Evolutionary conservation across 2,888 invertebrate genomes (phyloP).

Genomic region (Agelastica alni): DNA sequence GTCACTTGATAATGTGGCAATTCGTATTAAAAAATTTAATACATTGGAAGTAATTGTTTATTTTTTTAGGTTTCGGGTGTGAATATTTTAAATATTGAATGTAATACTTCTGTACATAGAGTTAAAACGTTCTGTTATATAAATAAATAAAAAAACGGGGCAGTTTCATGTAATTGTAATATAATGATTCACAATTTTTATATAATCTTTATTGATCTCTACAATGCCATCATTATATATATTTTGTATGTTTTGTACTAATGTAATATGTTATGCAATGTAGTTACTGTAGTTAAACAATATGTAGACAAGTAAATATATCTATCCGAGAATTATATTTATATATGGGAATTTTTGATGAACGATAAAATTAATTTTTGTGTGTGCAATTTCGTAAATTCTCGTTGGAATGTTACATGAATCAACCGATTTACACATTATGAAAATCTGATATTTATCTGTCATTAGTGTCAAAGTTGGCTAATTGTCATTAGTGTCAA

Average conservation of each 20-base stretch:
- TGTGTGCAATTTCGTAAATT: constrained; percentile 25
- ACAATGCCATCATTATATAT: constrained; percentile 51
- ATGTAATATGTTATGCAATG: constrained; percentile 36
- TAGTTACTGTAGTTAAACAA: constrained; percentile 35
- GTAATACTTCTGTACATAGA: constrained; percentile 42
- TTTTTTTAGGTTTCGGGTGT: constrained; percentile 15
- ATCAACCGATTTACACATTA: too few relatives aligned
- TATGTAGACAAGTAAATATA: constrained; percentile 35
- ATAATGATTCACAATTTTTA: constrained; percentile 34
- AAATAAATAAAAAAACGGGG: constrained; percentile 15
- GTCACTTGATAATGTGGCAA: too few relatives aligned
- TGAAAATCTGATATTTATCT: too few relatives aligned
- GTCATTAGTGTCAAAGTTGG: too few relatives aligned
- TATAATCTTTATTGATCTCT: constrained; percentile 50
- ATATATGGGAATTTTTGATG: constrained; percentile 13
- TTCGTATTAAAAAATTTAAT: too few relatives aligned
- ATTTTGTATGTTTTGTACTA: constrained; percentile 50
- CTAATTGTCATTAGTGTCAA: too few relatives aligned
- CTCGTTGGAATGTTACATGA: constrained; percentile 12
- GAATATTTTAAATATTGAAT: constrained; percentile 21
- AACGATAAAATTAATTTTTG: constrained; percentile 18
- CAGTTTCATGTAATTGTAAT: constrained; percentile 30
- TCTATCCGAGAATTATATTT: constrained; percentile 11
- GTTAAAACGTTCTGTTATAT: constrained; percentile 32
- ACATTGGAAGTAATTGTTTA: neutral